Percentiles rank a stretch among this genome's conserved stretches.
Conservation (phyloP, 1,140 invertebrate species). For the Coelopa frigida region DNA sequence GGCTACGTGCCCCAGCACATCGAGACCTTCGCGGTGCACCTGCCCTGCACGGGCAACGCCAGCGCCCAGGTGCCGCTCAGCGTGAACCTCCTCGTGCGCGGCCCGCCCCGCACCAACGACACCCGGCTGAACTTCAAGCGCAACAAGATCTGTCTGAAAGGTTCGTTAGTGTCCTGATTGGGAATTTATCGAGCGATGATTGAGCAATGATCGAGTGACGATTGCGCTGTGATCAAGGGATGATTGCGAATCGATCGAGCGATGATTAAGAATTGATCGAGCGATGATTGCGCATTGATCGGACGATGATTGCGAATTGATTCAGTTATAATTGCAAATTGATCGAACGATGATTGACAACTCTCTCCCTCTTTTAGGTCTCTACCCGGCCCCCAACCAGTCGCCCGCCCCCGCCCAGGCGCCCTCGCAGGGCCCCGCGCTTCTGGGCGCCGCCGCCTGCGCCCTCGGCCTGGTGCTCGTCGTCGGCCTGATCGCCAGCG, state of each 20-base stretch:
- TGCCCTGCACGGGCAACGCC: constrained; percentile 63
- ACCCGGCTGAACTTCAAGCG: constrained; percentile 71
- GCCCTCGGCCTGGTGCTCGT: constrained; percentile 68
- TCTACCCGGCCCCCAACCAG: constrained; percentile 41
- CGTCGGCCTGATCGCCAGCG: constrained; percentile 61
- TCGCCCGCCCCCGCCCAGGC: constrained; percentile 41
- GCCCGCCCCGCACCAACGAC: constrained; percentile 54
- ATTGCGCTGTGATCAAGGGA: no score
- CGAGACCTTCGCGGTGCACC: constrained; percentile 70
- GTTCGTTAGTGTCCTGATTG: no score
- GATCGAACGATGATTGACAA: constrained; percentile 1
- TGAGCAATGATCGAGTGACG: no score
- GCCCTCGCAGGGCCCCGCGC: constrained; percentile 36
- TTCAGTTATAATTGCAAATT: neutral
- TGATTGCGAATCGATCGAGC: no score
- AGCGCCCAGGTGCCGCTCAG: constrained; percentile 62
- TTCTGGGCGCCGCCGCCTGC: constrained; percentile 61
- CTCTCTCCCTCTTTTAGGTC: constrained; percentile 19
- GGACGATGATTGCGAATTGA: neutral
- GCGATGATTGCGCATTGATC: no score
- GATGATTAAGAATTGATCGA: no score
- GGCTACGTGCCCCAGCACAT: constrained; percentile 67
- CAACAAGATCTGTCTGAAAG: constrained; percentile 82
- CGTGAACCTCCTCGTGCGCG: constrained; percentile 70
- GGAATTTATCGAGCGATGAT: constrained; percentile 1